Conservation (phyloP, 2,113 vertebrate species). For the Tympanuchus pallidicinctus region DNA sequence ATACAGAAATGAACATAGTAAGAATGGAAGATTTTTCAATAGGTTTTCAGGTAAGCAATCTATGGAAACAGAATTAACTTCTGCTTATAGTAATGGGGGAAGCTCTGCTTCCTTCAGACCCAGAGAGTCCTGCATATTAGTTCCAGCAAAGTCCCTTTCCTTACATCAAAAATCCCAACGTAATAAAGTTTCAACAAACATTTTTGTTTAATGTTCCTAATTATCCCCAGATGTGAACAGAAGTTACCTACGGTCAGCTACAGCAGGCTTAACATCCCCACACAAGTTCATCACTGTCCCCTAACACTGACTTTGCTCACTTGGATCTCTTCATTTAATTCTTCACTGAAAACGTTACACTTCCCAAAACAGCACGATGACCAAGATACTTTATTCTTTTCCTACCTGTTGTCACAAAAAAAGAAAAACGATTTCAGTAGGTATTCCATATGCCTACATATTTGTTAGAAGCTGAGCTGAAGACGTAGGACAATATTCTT, state of each 20-base stretch:
- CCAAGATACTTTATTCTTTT: background rate
- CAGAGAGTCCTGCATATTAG: conserved; percentile 47
- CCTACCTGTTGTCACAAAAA: background rate
- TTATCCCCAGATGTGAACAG: conserved; percentile 8
- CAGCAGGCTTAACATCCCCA: background rate
- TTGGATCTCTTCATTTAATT: background rate
- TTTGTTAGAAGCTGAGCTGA: background rate
- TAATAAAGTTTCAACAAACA: conserved; percentile 54
- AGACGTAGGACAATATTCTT: background rate
- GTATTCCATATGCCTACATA: background rate
- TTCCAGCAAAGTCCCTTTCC: conserved; percentile 65
- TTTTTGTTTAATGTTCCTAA: conserved; percentile 37
- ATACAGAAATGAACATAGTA: background rate
- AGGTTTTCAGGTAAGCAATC: background rate
- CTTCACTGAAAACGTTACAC: background rate
- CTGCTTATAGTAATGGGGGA: background rate
- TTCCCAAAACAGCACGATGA: background rate
- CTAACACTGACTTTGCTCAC: background rate
- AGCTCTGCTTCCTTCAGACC: background rate
- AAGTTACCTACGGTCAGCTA: background rate
- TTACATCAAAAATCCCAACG: conserved; percentile 59
- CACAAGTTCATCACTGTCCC: background rate
- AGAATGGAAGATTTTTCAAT: conserved; percentile 9
- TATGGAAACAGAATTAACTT: conserved; percentile 40
- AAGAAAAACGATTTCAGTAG: background rate